Evolutionary conservation across 1,140 invertebrate genomes (phyloP).

Genomic region (Cheumatopsyche charites): DNA sequence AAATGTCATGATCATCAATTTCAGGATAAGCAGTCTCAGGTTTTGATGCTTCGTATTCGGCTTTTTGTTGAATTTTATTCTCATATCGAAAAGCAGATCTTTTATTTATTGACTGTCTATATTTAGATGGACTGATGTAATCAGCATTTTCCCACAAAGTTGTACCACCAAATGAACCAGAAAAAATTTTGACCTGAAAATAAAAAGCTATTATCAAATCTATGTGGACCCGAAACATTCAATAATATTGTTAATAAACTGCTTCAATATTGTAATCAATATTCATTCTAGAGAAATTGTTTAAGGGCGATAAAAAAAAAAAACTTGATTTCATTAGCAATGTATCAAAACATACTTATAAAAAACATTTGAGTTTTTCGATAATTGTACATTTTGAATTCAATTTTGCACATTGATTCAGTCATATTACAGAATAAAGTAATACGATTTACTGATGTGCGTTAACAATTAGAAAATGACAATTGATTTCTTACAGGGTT

Average conservation of each 20-base stretch:
- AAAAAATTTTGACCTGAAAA: conserved; percentile 75
- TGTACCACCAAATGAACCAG: conserved; percentile 90
- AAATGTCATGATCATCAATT: conserved; percentile 59
- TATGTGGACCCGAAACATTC: too few species aligned
- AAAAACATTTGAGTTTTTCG: background rate
- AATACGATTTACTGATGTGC: conserved; percentile 11
- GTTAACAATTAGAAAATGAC: background rate
- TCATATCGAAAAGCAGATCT: conserved; percentile 78
- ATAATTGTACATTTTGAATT: background rate
- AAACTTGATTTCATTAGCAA: too few species aligned
- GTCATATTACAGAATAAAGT: background rate
- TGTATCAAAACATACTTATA: background rate
- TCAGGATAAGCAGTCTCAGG: conserved; percentile 73
- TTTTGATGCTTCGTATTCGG: conserved; percentile 70
- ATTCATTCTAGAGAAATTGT: too few species aligned
- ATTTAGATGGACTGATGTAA: conserved; percentile 90
- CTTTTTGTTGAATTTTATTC: conserved; percentile 78
- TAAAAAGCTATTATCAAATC: conserved; percentile 33
- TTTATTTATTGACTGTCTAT: conserved; percentile 72
- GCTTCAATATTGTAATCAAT: too few species aligned
- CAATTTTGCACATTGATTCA: conserved; percentile 4
- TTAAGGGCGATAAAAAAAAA: too few species aligned
- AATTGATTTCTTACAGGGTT: conserved; percentile 84
- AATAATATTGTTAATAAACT: too few species aligned
- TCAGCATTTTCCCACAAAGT: conserved; percentile 93